phyloP scores from a whole-genome alignment of 2,113 vertebrate genomes.

The Oncorhynchus kisutch region DNA sequence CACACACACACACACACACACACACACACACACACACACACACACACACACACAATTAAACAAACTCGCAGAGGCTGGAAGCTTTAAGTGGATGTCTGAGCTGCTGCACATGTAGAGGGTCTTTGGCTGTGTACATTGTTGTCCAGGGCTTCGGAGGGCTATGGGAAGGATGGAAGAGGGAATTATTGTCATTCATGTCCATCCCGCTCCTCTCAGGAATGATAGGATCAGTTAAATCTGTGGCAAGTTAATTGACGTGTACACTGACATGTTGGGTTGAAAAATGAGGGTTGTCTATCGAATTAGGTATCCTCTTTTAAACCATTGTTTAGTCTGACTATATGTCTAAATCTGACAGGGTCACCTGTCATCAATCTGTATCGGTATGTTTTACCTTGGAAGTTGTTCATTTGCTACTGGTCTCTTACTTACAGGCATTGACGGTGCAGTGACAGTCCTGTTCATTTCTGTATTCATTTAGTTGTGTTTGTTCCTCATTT shows the following conservation, averaged over 20 bases:
- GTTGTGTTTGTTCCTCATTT: constrained; percentile 60
- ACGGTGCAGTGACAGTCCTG: constrained; percentile 46
- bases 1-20: too few relatives aligned
- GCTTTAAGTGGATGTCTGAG: constrained; percentile 27
- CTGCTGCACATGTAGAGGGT: constrained; percentile 25
- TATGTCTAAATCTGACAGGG: constrained; percentile 5
- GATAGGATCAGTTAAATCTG: constrained; percentile 35
- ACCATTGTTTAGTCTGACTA: too few relatives aligned
- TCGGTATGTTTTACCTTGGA: constrained; percentile 59
- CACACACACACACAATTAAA: not conserved
- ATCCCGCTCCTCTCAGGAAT: constrained; percentile 35
- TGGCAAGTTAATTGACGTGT: constrained; percentile 27
- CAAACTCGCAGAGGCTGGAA: not conserved
- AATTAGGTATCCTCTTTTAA: too few relatives aligned
- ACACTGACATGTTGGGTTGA: constrained; percentile 7
- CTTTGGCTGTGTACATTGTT: constrained; percentile 42
- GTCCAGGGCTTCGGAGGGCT: constrained; percentile 18
- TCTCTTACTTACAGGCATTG: constrained; percentile 38
- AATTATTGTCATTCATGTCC: constrained; percentile 38
- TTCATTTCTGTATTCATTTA: constrained; percentile 61
- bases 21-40: too few relatives aligned
- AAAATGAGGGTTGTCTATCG: constrained; percentile 25
- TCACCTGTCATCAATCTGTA: constrained; percentile 66
- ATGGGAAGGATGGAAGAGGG: constrained; percentile 35
- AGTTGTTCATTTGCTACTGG: constrained; percentile 63